Conservation (phyloP, 2,888 invertebrate genomes). For the Pomacea canaliculata region DNA sequence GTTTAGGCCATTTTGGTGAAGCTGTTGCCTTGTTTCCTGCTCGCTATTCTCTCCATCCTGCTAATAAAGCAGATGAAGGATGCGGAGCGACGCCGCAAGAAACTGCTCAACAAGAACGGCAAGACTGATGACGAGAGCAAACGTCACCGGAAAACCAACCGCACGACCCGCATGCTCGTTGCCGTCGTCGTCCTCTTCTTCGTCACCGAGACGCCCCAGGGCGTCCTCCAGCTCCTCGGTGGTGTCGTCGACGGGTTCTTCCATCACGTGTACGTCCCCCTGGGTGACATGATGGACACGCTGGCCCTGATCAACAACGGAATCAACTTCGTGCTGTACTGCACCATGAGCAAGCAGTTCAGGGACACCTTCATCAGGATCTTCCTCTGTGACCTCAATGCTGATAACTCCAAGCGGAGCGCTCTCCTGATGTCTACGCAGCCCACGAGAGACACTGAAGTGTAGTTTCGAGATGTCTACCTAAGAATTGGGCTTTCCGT, state of each 20-base stretch:
- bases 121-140: constrained; percentile 43
- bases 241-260: constrained; percentile 82
- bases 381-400: constrained; percentile 70
- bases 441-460: constrained; percentile 55
- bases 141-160: constrained; percentile 72
- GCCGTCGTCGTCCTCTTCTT: constrained; percentile 89
- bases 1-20: constrained; percentile 94
- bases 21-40: constrained; percentile 87
- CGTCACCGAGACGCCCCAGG: constrained; percentile 91
- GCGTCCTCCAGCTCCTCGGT: constrained; percentile 79
- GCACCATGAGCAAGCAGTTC: constrained; percentile 94
- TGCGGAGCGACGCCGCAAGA: constrained; percentile 61
- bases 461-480: constrained; percentile 31
- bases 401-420: constrained; percentile 37
- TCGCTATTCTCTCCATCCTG: constrained; percentile 78
- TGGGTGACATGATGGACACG: constrained; percentile 87
- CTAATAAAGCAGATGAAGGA: constrained; percentile 70
- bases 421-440: constrained; percentile 48
- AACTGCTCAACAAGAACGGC: constrained; percentile 49
- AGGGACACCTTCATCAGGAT: constrained; percentile 76
- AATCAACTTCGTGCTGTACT: constrained; percentile 93
- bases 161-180: constrained; percentile 90
- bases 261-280: constrained; percentile 73
- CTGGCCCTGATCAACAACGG: constrained; percentile 91
- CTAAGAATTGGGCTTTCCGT: too few relatives aligned